These are phyloP conservation scores for Larimichthys polyactis DNA, from an alignment of 2,113 vertebrate genomes.

Conservation along the genomic window DNA sequence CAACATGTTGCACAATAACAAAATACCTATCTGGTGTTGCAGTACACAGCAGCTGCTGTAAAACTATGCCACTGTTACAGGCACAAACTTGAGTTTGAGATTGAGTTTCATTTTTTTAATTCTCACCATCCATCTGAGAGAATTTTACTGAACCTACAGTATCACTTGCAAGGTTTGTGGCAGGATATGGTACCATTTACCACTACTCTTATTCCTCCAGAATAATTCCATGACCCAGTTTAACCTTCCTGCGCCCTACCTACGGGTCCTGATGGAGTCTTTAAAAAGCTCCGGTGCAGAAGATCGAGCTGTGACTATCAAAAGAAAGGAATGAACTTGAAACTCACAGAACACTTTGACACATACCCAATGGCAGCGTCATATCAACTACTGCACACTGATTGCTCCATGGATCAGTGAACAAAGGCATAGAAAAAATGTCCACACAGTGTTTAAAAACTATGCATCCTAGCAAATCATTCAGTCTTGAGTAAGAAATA, in stretches of 20 bases:
- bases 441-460: background rate
- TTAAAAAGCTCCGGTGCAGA: slow-evolving; percentile 39
- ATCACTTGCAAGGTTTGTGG: background rate
- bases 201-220: slow-evolving; percentile 3
- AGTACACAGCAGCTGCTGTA: background rate
- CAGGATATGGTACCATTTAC: background rate
- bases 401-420: slow-evolving; percentile 25
- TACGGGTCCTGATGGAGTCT: slow-evolving; percentile 30
- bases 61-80: background rate
- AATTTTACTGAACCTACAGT: slow-evolving; percentile 19
- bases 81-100: background rate
- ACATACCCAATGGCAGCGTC: slow-evolving; percentile 22
- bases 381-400: slow-evolving; percentile 35
- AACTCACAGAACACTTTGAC: slow-evolving; percentile 16
- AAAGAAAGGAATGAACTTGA: slow-evolving; percentile 22
- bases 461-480: background rate
- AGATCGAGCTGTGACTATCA: slow-evolving; percentile 34
- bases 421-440: background rate
- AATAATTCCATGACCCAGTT: slow-evolving; percentile 33
- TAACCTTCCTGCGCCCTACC: slow-evolving; percentile 39
- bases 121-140: background rate
- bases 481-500: too few relatives aligned
- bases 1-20: slow-evolving; percentile 6
- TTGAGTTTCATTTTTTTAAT: background rate
- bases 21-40: background rate